Evolutionary conservation across 2,888 invertebrate species (phyloP), one percentile per base, ranked within the genome.

Genomic region (Eumacrocentrus americanus): DNA sequence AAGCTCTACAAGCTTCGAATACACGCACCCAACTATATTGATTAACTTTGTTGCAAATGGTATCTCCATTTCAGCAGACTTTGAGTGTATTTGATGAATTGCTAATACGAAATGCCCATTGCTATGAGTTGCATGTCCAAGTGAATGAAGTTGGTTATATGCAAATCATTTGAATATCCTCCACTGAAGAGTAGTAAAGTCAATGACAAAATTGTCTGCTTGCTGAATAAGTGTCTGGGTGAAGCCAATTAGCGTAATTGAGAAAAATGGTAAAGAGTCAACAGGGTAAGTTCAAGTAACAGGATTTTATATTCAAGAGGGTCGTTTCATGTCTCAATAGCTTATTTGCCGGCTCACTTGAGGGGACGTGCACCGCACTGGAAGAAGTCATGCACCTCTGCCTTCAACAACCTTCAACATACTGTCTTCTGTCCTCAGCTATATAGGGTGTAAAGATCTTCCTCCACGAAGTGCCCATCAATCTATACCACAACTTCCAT

Each of bases 291-390:
- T 1, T 47, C n/a, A 47, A 40, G 42, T 53, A 25, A 46, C 16
- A 42, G 12, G 18, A 38, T 55, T 46, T 2, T 47, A 48, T 23
- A 56, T 56, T 56, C 23, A 47, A 56, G 47, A 18, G 47, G 46
- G 11, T 25, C 38, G 18, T 46, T 35, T 47, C 38, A 47, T 48
- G 56, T 37, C 56, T 47, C 38, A 56, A 46, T 56, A 38, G 47
- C 47, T 56, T 48, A 56, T 56, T 56, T 56, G 22, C 23, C 38
- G 37, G 56, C 38, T 56, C 37, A 47, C 56, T 56, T 37, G 47
- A 25, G 22, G 25, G 12, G 47, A 47, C 56, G 38, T 47, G 22
- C 14, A 56, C 29, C 22, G 22, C 23, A 16, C 11, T 16, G 44
- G 29, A 29, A 29, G 4, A 9, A 40, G 35, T 25, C 25, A 20